Conservation (phyloP, 92 coral and sea anemone species). For the Pocillopora grandis region DNA sequence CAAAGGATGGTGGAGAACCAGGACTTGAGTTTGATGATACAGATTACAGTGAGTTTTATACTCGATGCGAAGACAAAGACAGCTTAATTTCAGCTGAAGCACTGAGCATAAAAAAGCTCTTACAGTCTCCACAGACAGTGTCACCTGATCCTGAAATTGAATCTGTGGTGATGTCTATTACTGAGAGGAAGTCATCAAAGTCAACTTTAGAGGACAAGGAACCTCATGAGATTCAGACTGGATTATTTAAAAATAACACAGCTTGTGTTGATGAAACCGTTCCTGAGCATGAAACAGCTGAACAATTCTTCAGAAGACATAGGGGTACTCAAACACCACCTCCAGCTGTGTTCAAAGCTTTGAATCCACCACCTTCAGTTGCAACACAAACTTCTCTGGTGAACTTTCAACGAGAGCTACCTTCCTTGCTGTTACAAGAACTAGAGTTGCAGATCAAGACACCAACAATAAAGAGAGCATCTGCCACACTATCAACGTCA, state of each 20-base stretch:
- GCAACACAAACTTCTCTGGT: conserved; percentile 43
- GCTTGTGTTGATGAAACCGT: not conserved
- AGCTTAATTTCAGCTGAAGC: conserved; percentile 72
- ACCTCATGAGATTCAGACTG: not conserved
- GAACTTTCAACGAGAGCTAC: conserved; percentile 18
- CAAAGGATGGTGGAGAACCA: conserved; percentile 44
- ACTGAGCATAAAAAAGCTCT: conserved; percentile 59
- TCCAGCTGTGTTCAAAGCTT: conserved; percentile 23
- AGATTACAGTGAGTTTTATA: conserved; percentile 64
- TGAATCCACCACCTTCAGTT: conserved; percentile 43
- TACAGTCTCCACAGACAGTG: conserved; percentile 46
- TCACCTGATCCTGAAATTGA: conserved; percentile 56
- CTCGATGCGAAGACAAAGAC: conserved; percentile 58
- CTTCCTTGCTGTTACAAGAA: conserved; percentile 25
- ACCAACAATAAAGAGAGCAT: conserved; percentile 3
- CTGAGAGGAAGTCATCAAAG: conserved; percentile 28
- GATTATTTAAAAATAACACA: not conserved
- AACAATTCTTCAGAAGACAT: conserved; percentile 14
- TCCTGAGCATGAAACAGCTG: not conserved
- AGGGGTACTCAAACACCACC: conserved; percentile 50
- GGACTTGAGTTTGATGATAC: conserved; percentile 72
- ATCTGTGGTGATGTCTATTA: conserved; percentile 44
- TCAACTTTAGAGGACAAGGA: conserved; percentile 4
- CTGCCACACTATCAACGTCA: conserved; percentile 8
- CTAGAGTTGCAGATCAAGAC: conserved; percentile 16